These are phyloP conservation scores for Stichopus horrens DNA, from an alignment of 53 echinoderm and acorn worm genomes.

Conservation along the genomic window DNA sequence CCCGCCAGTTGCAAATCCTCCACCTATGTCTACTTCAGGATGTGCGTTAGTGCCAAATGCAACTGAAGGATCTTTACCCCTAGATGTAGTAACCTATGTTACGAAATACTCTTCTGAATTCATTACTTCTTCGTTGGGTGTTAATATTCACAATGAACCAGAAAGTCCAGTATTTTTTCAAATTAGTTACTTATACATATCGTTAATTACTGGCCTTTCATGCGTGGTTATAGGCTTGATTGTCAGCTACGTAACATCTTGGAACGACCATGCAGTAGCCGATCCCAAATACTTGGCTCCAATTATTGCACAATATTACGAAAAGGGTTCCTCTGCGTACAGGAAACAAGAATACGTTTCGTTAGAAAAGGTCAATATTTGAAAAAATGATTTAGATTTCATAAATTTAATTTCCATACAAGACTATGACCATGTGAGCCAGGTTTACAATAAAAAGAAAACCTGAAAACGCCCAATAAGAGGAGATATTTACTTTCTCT, in stretches of 20 bases:
- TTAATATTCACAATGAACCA: neutral
- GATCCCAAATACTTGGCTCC: neutral
- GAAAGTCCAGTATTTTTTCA: neutral
- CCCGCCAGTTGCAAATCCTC: neutral
- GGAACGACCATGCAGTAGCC: neutral
- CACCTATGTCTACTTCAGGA: constrained; percentile 13
- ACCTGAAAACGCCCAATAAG: too few relatives aligned
- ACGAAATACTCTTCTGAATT: neutral
- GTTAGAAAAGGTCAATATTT: neutral
- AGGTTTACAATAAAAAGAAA: too few relatives aligned
- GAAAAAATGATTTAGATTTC: too few relatives aligned
- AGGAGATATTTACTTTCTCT: too few relatives aligned
- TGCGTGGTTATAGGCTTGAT: neutral
- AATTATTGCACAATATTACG: neutral
- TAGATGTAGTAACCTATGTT: neutral
- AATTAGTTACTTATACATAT: constrained; percentile 21
- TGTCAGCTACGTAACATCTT: constrained; percentile 19
- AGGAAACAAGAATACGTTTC: neutral
- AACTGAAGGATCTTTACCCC: neutral
- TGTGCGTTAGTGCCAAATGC: neutral
- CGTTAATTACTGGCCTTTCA: neutral
- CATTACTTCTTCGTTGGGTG: neutral
- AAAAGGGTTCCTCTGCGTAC: neutral
- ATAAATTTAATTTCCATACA: too few relatives aligned
- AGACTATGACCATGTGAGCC: too few relatives aligned